Conservation (phyloP, 2,797 vertebrate species). For the Sus cebifrons region DNA sequence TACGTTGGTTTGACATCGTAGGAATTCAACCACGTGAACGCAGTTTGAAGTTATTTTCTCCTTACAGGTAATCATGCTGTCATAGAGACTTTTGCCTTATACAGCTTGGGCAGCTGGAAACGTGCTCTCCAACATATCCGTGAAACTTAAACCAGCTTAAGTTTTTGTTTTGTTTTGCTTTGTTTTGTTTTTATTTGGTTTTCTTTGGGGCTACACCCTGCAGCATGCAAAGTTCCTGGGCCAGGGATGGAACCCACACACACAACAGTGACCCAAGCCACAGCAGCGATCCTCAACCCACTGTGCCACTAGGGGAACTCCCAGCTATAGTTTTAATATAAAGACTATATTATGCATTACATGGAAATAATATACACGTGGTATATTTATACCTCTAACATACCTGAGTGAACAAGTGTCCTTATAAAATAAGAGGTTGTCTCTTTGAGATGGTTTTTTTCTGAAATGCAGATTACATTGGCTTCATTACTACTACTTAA, state of each 20-base stretch:
- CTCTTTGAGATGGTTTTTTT: constrained; percentile 9
- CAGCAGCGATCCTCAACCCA: too few relatives aligned
- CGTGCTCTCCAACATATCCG: too few relatives aligned
- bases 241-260: too few relatives aligned
- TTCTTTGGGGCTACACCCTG: too few relatives aligned
- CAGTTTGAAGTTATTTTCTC: constrained; percentile 5
- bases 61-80: background rate
- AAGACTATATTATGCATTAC: background rate
- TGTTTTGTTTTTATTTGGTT: too few relatives aligned
- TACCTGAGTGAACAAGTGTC: constrained; percentile 28
- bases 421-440: constrained; percentile 21
- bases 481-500: background rate
- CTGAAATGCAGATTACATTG: background rate
- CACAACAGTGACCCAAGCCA: too few relatives aligned
- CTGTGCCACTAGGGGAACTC: too few relatives aligned
- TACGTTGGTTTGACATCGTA: background rate
- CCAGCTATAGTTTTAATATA: background rate
- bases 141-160: background rate
- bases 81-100: background rate
- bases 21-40: background rate
- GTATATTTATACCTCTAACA: background rate
- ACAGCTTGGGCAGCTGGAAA: background rate
- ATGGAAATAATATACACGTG: background rate
- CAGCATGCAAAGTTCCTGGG: too few relatives aligned
- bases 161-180: background rate